These are phyloP conservation scores for Ornithorhynchus anatinus DNA, from an alignment of 2,113 vertebrate genomes.

Conservation along the genomic window DNA sequence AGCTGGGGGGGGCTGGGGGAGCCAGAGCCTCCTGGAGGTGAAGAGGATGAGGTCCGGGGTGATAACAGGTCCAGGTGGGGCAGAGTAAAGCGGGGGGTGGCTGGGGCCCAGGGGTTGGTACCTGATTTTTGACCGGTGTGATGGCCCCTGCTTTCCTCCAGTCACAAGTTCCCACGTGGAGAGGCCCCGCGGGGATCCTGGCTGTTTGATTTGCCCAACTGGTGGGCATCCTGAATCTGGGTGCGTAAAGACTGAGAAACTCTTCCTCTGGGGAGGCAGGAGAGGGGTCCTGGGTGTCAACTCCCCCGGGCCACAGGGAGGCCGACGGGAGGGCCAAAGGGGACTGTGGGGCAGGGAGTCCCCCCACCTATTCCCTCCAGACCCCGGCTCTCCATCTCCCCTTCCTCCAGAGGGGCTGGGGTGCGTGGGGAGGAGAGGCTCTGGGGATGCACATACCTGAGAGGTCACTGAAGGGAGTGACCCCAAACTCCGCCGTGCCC, in stretches of 20 bases:
- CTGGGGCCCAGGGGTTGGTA: background rate
- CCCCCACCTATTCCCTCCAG: background rate
- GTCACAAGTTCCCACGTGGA: conserved; percentile 15
- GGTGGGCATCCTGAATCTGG: background rate
- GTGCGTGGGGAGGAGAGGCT: too few species aligned
- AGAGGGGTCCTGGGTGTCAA: background rate
- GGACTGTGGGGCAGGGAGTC: background rate
- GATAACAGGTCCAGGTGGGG: background rate
- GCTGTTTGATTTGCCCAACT: background rate
- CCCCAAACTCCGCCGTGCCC: conserved; percentile 82
- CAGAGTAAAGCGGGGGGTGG: background rate
- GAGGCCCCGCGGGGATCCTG: background rate
- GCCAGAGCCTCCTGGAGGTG: too few species aligned
- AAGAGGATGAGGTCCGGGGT: too few species aligned
- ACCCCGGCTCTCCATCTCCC: background rate
- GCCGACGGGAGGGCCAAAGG: background rate
- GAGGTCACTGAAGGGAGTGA: conserved; percentile 88
- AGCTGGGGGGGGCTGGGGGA: too few species aligned
- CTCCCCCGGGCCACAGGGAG: background rate
- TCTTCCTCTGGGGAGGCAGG: too few species aligned
- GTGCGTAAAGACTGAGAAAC: too few species aligned
- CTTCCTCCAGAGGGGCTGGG: background rate
- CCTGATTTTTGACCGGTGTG: conserved; percentile 24
- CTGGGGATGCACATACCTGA: conserved; percentile 67
- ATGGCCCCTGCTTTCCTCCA: conserved; percentile 14